phyloP scores from a whole-genome alignment of 2,113 vertebrate genomes.

The Gallinago jamesoni region DNA sequence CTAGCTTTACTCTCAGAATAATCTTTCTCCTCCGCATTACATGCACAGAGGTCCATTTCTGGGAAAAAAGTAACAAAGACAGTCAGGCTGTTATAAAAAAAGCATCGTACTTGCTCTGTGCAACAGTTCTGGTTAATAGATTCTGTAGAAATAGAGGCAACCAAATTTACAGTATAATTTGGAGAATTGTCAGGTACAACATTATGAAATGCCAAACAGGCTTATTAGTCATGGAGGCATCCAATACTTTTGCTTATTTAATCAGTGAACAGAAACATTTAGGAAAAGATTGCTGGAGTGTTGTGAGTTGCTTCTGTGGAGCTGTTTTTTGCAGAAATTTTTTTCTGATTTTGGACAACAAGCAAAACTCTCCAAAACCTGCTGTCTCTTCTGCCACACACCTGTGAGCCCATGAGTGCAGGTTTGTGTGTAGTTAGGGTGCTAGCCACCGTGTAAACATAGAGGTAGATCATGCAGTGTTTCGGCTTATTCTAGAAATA shows the following conservation, averaged over 20 bases:
- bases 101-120: neutral
- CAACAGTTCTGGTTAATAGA: neutral
- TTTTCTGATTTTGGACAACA: neutral
- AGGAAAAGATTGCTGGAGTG: neutral
- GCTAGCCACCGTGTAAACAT: neutral
- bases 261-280: neutral
- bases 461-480: neutral
- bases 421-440: neutral
- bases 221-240: neutral
- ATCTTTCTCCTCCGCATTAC: neutral
- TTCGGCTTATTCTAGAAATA: neutral
- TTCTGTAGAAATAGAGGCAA: neutral
- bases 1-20: neutral
- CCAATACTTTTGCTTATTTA: neutral
- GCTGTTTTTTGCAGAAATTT: neutral
- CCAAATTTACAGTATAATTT: neutral
- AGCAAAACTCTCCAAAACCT: neutral
- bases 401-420: neutral
- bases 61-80: neutral
- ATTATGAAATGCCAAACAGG: neutral
- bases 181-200: neutral
- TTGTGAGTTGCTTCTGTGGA: neutral
- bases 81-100: neutral
- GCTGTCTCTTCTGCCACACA: neutral
- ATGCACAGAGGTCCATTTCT: neutral